A percentile compares a stretch with the other conserved stretches of the same genome.
Conservation (phyloP, 2,888 invertebrate species). For the Idaea dimidiata region DNA sequence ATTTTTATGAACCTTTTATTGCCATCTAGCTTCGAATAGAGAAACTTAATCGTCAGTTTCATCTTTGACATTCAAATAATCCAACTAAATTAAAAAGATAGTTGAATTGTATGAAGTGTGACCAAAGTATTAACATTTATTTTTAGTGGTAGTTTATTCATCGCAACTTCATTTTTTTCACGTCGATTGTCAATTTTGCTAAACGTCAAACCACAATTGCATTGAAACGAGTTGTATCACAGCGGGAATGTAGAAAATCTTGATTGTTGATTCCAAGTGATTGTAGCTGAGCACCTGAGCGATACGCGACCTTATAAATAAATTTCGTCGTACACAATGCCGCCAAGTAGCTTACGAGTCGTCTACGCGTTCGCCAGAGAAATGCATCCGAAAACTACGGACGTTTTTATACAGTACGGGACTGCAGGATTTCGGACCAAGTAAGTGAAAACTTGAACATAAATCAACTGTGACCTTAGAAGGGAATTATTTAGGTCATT, state of each 20-base stretch:
- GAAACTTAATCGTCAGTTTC: slow-evolving; percentile 12
- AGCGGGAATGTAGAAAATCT: slow-evolving; percentile 75
- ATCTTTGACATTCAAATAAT: slow-evolving; percentile 14
- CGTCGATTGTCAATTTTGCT: slow-evolving; percentile 39
- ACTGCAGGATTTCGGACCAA: slow-evolving; percentile 92
- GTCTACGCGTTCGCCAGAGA: slow-evolving; percentile 89
- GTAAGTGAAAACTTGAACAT: slow-evolving; percentile 74
- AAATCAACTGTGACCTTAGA: slow-evolving; percentile 32
- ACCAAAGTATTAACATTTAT: neutral
- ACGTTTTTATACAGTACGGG: slow-evolving; percentile 87
- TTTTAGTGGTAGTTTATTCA: neutral
- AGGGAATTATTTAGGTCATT: slow-evolving; percentile 33
- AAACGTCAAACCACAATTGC: slow-evolving; percentile 39
- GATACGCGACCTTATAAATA: slow-evolving; percentile 70
- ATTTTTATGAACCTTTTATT: slow-evolving; percentile 3
- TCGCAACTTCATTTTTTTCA: neutral
- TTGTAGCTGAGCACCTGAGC: slow-evolving; percentile 54
- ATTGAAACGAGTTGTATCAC: slow-evolving; percentile 45
- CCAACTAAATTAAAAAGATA: slow-evolving; percentile 21
- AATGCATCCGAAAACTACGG: slow-evolving; percentile 87
- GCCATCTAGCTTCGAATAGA: slow-evolving; percentile 41
- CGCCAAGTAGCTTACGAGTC: slow-evolving; percentile 82
- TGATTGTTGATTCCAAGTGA: slow-evolving; percentile 75
- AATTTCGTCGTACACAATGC: slow-evolving; percentile 70
- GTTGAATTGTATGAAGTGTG: neutral